phyloP scores from a whole-genome alignment of 2,113 vertebrate species.

The Psammodynastes pulverulentus region DNA sequence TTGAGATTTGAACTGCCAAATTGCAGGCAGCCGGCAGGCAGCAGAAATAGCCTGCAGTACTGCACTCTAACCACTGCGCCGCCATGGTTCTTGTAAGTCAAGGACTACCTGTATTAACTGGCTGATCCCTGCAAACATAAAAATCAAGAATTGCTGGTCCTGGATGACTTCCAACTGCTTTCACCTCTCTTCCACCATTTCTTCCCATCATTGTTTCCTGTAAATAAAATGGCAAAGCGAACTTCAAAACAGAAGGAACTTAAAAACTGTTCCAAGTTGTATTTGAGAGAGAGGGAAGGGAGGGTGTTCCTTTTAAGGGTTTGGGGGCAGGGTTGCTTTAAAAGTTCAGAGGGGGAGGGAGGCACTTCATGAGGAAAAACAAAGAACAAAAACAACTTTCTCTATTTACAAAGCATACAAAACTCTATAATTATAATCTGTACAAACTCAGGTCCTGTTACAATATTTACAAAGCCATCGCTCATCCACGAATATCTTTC shows the following conservation, averaged over 20 bases:
- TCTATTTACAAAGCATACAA: neutral
- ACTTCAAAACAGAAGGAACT: neutral
- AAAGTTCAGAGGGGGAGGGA: neutral
- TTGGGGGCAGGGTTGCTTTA: neutral
- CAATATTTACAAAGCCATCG: conserved; percentile 41
- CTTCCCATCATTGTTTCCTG: neutral
- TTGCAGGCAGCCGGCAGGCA: too few species aligned
- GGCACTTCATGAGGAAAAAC: neutral
- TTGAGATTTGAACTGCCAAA: too few species aligned
- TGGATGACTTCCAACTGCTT: neutral
- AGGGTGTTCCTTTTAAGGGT: neutral
- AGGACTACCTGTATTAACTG: neutral
- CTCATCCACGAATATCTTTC: neutral
- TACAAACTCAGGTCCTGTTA: conserved; percentile 39
- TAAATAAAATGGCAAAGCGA: neutral
- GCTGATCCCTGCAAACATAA: neutral
- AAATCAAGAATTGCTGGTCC: neutral
- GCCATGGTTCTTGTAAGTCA: neutral
- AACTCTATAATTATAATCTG: neutral
- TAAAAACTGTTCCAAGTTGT: neutral
- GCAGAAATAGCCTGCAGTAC: too few species aligned
- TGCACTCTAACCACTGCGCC: too few species aligned
- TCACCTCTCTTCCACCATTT: neutral
- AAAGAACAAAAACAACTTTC: neutral
- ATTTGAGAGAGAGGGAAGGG: neutral